Percentiles rank a stretch among this genome's conserved stretches.
Conservation (phyloP, 2,888 invertebrate species). For the Rotaria magnacalcarata region DNA sequence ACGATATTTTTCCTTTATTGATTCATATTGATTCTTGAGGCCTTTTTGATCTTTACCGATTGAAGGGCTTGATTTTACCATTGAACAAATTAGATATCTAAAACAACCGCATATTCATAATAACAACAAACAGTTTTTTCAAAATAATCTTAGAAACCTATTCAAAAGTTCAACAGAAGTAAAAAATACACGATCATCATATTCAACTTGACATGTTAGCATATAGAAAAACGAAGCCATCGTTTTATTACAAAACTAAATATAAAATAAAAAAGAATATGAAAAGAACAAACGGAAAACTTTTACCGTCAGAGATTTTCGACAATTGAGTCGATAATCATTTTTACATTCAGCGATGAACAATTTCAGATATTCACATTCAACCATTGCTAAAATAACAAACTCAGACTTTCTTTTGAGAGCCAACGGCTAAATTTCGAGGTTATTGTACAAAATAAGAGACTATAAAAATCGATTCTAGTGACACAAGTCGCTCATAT, state of each 20-base stretch:
- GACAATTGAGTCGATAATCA: background rate
- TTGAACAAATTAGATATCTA: background rate
- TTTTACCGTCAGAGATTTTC: background rate
- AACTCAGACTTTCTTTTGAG: background rate
- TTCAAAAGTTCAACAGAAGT: slow-evolving; percentile 23
- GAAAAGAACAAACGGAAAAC: too few species aligned
- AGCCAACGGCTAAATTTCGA: background rate
- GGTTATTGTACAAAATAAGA: too few species aligned
- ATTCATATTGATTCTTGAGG: background rate
- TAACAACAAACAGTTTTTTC: background rate
- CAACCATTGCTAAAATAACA: background rate
- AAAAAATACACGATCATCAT: slow-evolving; percentile 11
- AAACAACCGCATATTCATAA: background rate
- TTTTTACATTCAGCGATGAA: background rate
- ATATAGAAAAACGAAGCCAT: slow-evolving; percentile 2
- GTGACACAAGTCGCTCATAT: background rate
- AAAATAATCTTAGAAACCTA: background rate
- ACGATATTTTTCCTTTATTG: background rate
- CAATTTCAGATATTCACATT: slow-evolving; percentile 32
- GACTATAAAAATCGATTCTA: background rate
- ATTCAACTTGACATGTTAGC: background rate
- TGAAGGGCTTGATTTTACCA: background rate
- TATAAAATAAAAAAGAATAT: background rate
- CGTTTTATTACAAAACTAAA: slow-evolving; percentile 34
- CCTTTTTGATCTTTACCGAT: background rate